Base-by-base conservation (phyloP, 2,888 invertebrate species). In the Drosophila engyochracea region DNA sequence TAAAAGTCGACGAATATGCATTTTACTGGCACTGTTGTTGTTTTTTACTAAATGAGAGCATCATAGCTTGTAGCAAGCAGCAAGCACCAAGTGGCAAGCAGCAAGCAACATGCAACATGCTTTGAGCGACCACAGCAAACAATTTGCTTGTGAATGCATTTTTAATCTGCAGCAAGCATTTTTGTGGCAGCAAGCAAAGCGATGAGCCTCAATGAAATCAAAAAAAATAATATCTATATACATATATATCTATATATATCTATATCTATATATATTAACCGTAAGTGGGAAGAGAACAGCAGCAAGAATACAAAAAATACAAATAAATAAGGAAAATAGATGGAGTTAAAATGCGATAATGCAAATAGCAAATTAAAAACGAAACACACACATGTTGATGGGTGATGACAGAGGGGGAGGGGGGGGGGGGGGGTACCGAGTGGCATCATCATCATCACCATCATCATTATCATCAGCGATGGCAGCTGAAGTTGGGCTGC, bases 291-390 rank as follows among this genome's bases (percentile, higher is more conserved):
- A 35, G 10, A 58, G 53, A 39, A 37, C 12, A 55, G 25, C 12
- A 28, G 35, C 47, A 63, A 47, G 61, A 53, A 37, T 57, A 63
- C 14, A 57, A 67, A 14, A 31, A 4, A 28, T 2, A 6, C 14
- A 52, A 47, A 12, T 19, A n/a, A 41, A 33, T 30, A 25, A 12
- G 22, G n/a, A n/a, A 30, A 25, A 49, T 35, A 64, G 54, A 44
- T 9, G 39, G 59, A 66, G 70, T 70, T 63, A 35, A 83, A 75
- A 83, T 74, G 70, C 69, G 76, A 82, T 85, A 90, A 90, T 83
- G 86, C 78, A 89, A 90, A 85, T 61, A 85, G 72, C 83, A 83
- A 82, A 85, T 85, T 85, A 88, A 89, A 85, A 85, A 73, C 65
- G 65, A 74, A 71, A 58, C 35, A 64, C 53, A 47, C 33, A n/a